phyloP scores from a whole-genome alignment of 2,888 invertebrate species.

The Tolmerus cingulatus region DNA sequence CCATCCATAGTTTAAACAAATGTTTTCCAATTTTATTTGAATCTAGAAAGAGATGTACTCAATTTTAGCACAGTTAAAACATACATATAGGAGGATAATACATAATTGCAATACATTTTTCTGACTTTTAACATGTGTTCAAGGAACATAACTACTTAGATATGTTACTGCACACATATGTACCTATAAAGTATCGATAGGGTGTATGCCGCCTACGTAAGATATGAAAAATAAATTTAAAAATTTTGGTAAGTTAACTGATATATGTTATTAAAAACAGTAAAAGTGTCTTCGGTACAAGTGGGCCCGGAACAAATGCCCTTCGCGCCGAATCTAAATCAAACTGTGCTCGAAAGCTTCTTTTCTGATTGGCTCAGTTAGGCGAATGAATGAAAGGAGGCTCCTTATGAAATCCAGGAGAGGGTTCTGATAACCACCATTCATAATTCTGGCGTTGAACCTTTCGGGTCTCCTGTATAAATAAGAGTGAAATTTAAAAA shows the following conservation, averaged over 20 bases:
- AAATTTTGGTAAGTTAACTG: background rate
- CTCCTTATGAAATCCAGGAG: constrained; percentile 1
- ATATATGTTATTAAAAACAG: background rate
- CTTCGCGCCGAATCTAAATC: background rate
- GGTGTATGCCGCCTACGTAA: background rate
- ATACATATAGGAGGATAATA: no score
- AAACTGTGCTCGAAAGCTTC: constrained; percentile 15
- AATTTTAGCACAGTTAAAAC: no score
- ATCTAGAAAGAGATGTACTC: no score
- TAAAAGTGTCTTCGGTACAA: background rate
- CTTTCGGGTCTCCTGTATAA: background rate
- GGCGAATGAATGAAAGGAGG: background rate
- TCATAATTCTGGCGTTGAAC: constrained; percentile 17
- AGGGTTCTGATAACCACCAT: constrained; percentile 1
- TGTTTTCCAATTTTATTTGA: no score
- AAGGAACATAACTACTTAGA: no score
- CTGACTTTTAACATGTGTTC: no score
- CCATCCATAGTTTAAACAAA: no score
- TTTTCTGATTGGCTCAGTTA: constrained; percentile 14
- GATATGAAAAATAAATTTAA: background rate
- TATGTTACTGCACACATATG: no score
- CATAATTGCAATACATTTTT: no score
- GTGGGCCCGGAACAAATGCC: background rate
- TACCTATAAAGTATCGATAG: background rate
- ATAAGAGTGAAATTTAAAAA: background rate